These are phyloP conservation scores for Ochlodes sylvanus DNA, from an alignment of 2,888 invertebrate species.

Conservation along the genomic window DNA sequence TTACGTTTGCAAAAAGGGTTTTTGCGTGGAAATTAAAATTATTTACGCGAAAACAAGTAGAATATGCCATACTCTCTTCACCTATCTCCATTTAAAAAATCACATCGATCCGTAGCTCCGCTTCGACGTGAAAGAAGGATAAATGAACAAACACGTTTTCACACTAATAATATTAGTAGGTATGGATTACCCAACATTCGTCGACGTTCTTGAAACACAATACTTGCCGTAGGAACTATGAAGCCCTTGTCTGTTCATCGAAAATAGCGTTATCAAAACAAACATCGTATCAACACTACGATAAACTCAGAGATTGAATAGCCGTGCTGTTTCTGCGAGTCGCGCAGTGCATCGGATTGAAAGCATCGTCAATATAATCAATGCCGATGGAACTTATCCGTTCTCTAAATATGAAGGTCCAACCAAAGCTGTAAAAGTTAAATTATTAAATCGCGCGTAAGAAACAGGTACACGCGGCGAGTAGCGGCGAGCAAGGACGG, in stretches of 20 bases:
- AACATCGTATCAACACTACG: slow-evolving; percentile 23
- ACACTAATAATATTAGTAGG: no score
- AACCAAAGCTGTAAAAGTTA: neutral
- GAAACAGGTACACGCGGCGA: neutral
- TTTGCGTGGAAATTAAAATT: no score
- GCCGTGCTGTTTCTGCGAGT: slow-evolving; percentile 12
- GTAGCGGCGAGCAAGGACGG: slow-evolving; percentile 15
- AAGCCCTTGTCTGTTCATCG: slow-evolving; percentile 2
- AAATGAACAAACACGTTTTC: no score
- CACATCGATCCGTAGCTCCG: no score
- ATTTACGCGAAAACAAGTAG: no score
- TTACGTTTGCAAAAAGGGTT: no score
- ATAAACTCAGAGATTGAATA: slow-evolving; percentile 24
- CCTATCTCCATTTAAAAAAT: no score
- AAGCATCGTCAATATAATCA: slow-evolving; percentile 7
- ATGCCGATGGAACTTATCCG: neutral
- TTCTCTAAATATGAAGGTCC: neutral
- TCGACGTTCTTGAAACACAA: slow-evolving; percentile 7
- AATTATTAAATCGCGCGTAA: neutral
- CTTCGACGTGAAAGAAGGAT: no score
- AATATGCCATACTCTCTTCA: no score
- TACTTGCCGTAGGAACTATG: neutral
- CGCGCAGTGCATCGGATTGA: neutral
- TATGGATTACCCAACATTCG: neutral
- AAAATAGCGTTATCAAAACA: slow-evolving; percentile 26